phyloP scores from a whole-genome alignment of 2,113 vertebrate genomes.

The Corythaixoides concolor region DNA sequence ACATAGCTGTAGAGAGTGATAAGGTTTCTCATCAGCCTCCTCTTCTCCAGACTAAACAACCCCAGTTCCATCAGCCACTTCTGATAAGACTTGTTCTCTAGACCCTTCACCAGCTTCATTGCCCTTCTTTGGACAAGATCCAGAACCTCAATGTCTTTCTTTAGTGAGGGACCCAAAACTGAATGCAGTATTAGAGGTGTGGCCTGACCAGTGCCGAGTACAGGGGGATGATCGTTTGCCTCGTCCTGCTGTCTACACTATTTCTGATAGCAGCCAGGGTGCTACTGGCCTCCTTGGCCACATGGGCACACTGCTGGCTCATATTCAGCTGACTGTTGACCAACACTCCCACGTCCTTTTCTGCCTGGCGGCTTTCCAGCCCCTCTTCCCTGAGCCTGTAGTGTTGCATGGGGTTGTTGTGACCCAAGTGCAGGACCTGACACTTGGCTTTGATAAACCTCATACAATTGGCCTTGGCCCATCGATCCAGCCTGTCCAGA shows the following conservation, averaged over 20 bases:
- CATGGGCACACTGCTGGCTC: not conserved
- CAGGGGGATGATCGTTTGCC: not conserved
- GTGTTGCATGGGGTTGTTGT: not conserved
- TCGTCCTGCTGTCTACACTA: not conserved
- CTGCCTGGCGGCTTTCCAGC: not conserved
- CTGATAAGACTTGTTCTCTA: too few relatives aligned
- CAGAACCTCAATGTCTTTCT: not conserved
- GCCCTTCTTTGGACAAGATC: not conserved
- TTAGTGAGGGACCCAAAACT: not conserved
- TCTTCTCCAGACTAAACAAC: not conserved
- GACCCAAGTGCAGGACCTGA: not conserved
- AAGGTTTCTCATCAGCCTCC: not conserved
- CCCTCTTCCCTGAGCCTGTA: not conserved
- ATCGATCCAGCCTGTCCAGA: not conserved
- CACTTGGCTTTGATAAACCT: not conserved
- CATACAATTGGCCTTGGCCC: not conserved
- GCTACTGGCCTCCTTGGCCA: not conserved
- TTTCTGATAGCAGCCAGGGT: not conserved
- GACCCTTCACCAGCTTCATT: not conserved
- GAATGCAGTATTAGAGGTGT: accelerated
- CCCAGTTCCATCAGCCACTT: not conserved
- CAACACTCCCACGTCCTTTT: not conserved
- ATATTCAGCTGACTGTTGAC: not conserved
- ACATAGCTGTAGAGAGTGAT: not conserved
- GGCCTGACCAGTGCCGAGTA: accelerated